These are phyloP conservation scores for Tridacna gigas DNA, from an alignment of 2,888 invertebrate species.

Conservation along the genomic window DNA sequence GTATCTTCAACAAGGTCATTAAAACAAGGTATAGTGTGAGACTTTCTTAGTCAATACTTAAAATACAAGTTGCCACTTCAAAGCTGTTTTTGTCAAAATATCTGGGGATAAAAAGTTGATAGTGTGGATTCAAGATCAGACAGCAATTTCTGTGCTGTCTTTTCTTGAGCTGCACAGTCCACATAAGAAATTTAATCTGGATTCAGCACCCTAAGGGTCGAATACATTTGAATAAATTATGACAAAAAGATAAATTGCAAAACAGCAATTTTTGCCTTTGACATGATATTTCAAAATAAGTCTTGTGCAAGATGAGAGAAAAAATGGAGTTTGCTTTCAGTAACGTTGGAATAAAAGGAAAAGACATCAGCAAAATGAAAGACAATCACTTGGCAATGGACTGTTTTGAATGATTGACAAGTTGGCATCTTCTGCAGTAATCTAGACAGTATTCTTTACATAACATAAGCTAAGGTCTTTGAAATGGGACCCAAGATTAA, in stretches of 20 bases:
- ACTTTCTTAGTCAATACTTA: too few species aligned
- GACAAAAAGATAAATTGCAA: background rate
- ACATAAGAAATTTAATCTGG: background rate
- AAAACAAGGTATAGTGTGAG: too few species aligned
- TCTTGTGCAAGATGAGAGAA: background rate
- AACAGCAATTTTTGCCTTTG: background rate
- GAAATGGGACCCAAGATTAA: conserved; percentile 39
- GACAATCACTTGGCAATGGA: conserved; percentile 1
- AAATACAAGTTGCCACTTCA: too few species aligned
- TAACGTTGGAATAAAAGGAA: too few species aligned
- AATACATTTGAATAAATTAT: background rate
- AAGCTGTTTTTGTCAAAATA: too few species aligned
- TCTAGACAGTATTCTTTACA: background rate
- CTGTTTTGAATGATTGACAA: conserved; percentile 8
- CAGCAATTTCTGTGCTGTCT: too few species aligned
- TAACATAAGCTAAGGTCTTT: conserved; percentile 21
- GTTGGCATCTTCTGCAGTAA: background rate
- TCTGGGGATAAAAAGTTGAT: too few species aligned
- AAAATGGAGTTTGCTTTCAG: too few species aligned
- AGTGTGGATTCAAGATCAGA: too few species aligned
- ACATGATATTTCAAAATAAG: background rate
- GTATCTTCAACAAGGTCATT: too few species aligned
- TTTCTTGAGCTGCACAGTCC: background rate
- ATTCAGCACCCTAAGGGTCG: background rate
- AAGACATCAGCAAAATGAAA: background rate